Conservation (phyloP, 2,113 vertebrate genomes). For the Odocoileus virginianus region DNA sequence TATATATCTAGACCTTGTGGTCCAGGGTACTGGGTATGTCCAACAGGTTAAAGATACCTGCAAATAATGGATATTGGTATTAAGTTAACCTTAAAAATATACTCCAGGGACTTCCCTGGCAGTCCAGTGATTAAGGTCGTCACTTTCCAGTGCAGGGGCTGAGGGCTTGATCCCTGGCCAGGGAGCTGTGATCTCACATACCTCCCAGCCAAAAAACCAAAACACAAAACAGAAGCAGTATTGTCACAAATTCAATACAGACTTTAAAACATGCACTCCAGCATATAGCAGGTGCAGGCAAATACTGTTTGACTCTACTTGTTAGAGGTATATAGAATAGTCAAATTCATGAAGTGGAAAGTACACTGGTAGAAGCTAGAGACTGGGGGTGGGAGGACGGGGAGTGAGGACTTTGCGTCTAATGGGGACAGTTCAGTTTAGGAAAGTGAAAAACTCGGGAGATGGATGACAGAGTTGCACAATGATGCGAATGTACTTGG, state of each 20-base stretch:
- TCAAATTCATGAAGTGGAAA: neutral
- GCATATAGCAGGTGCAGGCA: neutral
- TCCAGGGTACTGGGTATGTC: neutral
- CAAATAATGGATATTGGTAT: neutral
- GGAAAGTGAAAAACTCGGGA: neutral
- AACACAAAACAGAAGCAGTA: neutral
- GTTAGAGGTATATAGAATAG: neutral
- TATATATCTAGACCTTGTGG: constrained; percentile 1
- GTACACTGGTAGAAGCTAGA: neutral
- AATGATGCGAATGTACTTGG: neutral
- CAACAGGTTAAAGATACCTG: neutral
- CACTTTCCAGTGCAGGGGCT: neutral
- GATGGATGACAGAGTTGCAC: neutral
- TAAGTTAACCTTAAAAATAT: neutral
- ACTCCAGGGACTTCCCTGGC: neutral
- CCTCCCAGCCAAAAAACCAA: neutral
- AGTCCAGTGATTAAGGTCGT: neutral
- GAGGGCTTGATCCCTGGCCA: neutral
- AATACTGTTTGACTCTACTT: neutral
- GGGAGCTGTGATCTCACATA: neutral
- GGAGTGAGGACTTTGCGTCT: neutral
- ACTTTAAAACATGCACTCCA: neutral
- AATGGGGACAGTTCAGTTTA: neutral
- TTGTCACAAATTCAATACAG: neutral
- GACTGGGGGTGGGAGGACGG: neutral